phyloP scores from a whole-genome alignment of 2,113 vertebrate species.

The Sturnira hondurensis region DNA sequence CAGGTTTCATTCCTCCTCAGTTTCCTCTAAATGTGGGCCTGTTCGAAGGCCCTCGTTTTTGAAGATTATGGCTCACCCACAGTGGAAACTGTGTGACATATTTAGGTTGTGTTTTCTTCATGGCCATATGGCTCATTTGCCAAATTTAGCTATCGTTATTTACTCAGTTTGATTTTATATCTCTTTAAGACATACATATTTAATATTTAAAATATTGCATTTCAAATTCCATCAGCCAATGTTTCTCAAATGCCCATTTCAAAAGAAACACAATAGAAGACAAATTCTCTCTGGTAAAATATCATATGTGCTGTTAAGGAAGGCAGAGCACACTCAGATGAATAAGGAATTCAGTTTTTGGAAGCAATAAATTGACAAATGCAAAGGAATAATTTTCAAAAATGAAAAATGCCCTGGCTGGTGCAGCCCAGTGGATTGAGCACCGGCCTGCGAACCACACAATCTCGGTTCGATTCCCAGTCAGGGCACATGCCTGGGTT shows the following conservation, averaged over 20 bases:
- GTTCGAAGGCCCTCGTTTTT: not conserved
- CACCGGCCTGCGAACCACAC: too few species aligned
- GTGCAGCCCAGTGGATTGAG: too few species aligned
- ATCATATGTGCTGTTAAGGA: not conserved
- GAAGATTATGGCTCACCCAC: not conserved
- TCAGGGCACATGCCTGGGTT: too few species aligned
- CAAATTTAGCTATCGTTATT: not conserved
- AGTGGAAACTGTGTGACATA: not conserved
- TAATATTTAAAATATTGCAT: not conserved
- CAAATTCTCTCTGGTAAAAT: not conserved
- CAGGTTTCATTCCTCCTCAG: not conserved
- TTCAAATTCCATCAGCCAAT: not conserved
- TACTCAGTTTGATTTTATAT: not conserved
- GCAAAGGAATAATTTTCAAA: not conserved
- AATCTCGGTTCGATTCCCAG: too few species aligned
- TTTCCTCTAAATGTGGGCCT: not conserved
- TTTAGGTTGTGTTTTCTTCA: not conserved
- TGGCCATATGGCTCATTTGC: not conserved
- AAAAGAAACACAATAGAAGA: not conserved
- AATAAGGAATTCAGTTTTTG: not conserved
- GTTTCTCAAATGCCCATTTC: constrained; percentile 5
- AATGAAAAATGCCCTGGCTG: not conserved
- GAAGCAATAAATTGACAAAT: not conserved
- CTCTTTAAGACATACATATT: not conserved
- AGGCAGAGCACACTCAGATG: not conserved